Evolutionary conservation across 2,888 invertebrate species (phyloP), one percentile per base, ranked within the genome.

Genomic region (Laspeyria flexula): DNA sequence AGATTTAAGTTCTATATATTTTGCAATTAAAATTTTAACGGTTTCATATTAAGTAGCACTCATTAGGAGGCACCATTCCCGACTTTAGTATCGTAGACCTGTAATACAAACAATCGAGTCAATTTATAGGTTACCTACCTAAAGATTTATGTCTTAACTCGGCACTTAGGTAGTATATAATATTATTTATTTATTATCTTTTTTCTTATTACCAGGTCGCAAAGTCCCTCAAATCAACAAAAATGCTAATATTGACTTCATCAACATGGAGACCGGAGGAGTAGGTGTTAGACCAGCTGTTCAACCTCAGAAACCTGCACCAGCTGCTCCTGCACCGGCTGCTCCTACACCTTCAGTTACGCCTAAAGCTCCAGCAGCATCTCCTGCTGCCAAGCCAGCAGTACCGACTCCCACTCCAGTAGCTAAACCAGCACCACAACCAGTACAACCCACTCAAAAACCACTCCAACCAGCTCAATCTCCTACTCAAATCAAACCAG

Each of bases 191-290:
- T n/a, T n/a, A n/a, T n/a, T n/a, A n/a, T n/a, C n/a, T n/a, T n/a
- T n/a, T 16, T 29, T 18, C 44, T 46, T 1, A 34, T 15, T 43
- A 37, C 43, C 42, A 42, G 44, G 49, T 75, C 75, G 13, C 79
- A 90, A 52, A 15, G 21, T 42, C 6, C 27, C 11, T 11, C 25
- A 13, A 7, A 75, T 90, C 42, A 84, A 86, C 71, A 92, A 91
- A 77, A 83, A 86, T 85, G 92, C 88, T 0, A 91, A 91, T 65
- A 52, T 85, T 16, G 90, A 83, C 34, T 92, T 92, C 58, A 92
- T 92, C 53, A 90, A 90, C 57, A 90, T 90, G 88, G 92, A 92
- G 62, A 72, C 71, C 7, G 89, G 90, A 1, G 79, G 78, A 0
- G 77, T 71, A 1, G 66, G 41, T 64, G 74, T n/a, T 55, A 70